A percentile compares a stretch with the other conserved stretches of the same genome.
phyloP scores from a whole-genome alignment of 2,113 vertebrate species.

The Gnathochromis pfefferi region DNA sequence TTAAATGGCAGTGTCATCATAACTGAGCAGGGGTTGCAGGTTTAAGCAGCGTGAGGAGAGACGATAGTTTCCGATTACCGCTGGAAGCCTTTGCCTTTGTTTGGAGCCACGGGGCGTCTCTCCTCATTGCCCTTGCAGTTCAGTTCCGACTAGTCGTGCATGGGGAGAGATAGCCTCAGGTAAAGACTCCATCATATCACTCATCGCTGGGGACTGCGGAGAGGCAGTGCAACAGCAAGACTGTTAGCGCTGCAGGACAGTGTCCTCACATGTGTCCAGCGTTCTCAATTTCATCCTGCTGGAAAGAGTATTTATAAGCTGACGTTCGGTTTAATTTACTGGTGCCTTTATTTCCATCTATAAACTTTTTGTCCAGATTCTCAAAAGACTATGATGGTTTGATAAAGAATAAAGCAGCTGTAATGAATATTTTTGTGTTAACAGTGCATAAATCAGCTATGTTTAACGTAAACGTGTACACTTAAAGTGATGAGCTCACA shows the following conservation, averaged over 20 bases:
- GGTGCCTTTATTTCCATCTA: background rate
- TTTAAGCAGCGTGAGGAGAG: conserved; percentile 22
- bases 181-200: conserved; percentile 46
- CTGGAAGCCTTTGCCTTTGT: conserved; percentile 48
- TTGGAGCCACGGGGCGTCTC: conserved; percentile 42
- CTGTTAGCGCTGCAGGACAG: conserved; percentile 5
- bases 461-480: background rate
- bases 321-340: background rate
- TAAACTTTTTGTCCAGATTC: background rate
- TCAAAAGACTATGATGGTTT: background rate
- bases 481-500: background rate
- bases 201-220: conserved; percentile 34
- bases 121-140: conserved; percentile 59
- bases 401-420: background rate
- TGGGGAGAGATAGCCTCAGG: conserved; percentile 45
- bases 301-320: background rate
- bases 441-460: background rate
- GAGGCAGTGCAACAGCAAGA: background rate
- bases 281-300: background rate
- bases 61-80: conserved; percentile 53
- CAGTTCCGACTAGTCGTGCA: conserved; percentile 25
- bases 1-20: conserved; percentile 49
- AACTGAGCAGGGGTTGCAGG: conserved; percentile 26
- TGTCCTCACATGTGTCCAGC: conserved; percentile 3
- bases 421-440: background rate